These are phyloP conservation scores for Dynastes tityus DNA, from an alignment of 2,888 invertebrate species.

Conservation along the genomic window DNA sequence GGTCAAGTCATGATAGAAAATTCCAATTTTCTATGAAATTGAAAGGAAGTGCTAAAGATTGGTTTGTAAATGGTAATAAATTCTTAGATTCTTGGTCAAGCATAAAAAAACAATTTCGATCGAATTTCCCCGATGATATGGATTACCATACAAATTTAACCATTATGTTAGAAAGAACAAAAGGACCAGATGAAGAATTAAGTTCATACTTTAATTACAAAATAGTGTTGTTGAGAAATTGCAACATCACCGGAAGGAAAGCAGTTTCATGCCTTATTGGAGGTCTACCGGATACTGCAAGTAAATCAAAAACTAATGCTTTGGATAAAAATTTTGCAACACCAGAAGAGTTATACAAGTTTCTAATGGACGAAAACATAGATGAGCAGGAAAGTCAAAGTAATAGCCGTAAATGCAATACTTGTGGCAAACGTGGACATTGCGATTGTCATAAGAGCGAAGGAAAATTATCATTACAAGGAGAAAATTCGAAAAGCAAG, in stretches of 20 bases:
- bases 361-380: conserved; percentile 45
- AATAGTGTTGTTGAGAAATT: conserved; percentile 57
- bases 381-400: conserved; percentile 13
- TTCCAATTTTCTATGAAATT: conserved; percentile 59
- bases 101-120: conserved; percentile 53
- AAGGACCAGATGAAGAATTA: conserved; percentile 56
- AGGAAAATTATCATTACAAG: conserved; percentile 19
- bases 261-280: conserved; percentile 61
- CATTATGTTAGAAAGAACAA: conserved; percentile 56
- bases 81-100: conserved; percentile 52
- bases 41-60: conserved; percentile 58
- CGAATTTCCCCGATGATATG: conserved; percentile 56
- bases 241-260: conserved; percentile 57
- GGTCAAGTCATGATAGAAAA: conserved; percentile 57
- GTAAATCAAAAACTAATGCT: conserved; percentile 43
- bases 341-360: conserved; percentile 50
- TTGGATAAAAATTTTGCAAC: conserved; percentile 50
- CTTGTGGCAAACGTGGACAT: conserved; percentile 41
- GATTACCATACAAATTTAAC: conserved; percentile 53
- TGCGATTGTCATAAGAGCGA: conserved; percentile 46
- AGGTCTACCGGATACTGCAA: conserved; percentile 53
- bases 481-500: conserved; percentile 32
- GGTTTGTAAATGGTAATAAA: conserved; percentile 58
- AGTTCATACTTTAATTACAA: conserved; percentile 60
- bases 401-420: conserved; percentile 35